Base-by-base conservation (phyloP, 2,797 vertebrate genomes). In the Myotis planiceps region DNA sequence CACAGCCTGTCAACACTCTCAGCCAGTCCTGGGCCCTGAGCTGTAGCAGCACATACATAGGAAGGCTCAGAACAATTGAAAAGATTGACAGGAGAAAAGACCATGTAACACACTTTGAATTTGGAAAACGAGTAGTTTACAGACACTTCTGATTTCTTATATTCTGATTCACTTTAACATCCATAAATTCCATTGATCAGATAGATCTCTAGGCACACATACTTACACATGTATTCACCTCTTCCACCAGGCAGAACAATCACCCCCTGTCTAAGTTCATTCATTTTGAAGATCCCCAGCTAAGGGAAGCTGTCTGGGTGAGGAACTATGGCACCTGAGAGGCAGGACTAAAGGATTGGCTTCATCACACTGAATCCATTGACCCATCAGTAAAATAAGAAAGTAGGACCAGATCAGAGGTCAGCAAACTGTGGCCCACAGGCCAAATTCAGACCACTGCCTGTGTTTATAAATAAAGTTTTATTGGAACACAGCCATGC, bases 1-100 rank as follows among this genome's bases (percentile, higher is more conserved):
- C 37, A 12, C 37, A 23, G 27, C 27, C 80, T 88, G 76, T 93
- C 90, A 93, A 34, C 93, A 63, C 82, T 25, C 55, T 47, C 49
- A 6, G 37, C 37, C 19, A 5, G 53, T 14, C 69, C 27, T 2
- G 0, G 9, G 51, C 29, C 58, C 78, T 9, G 10, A 21, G 55
- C 42, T 65, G n/a, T 34, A 68, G 21, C 53, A 34, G 39, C 42
- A 63, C 34, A 29, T 7, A 23, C 53, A 9, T 49, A 3, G 9
- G 27, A 74, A 39, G 34, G 29, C 83, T n/a, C 14, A 27, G 39
- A 81, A 63, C 53, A 47, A 53, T 0, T 4, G 49, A 27, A 49
- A 93, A 95, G 93, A 82, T 2, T 88, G 88, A 74, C 65, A 72
- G 53, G 66, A 72, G 75, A 60, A 85, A 81, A 93, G 72, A 75